A percentile compares a stretch with the other conserved stretches of the same genome.
Conservation (phyloP, 2,888 invertebrate species). For the Dioctria linearis region DNA sequence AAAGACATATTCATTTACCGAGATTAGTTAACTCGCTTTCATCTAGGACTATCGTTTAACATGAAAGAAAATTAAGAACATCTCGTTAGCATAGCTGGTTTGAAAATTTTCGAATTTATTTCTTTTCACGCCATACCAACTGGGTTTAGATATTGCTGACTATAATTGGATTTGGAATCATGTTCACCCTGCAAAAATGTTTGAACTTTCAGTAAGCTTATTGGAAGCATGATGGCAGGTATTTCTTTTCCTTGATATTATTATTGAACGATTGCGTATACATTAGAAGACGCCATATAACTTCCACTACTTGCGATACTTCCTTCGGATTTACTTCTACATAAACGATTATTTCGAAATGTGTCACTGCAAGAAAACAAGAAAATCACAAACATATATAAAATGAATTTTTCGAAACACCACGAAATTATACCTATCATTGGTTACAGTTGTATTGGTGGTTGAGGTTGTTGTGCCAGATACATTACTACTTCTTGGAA, state of each 20-base stretch:
- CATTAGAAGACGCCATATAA: slow-evolving; percentile 31
- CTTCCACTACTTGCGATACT: slow-evolving; percentile 40
- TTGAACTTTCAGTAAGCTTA: too few species aligned
- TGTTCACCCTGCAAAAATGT: too few species aligned
- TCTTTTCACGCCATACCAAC: too few species aligned
- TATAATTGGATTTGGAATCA: too few species aligned
- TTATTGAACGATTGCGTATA: slow-evolving; percentile 40
- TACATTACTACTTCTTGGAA: slow-evolving; percentile 66
- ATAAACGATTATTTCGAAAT: neutral
- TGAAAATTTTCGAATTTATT: too few species aligned
- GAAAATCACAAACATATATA: neutral
- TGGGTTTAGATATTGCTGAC: too few species aligned
- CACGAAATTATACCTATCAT: slow-evolving; percentile 19
- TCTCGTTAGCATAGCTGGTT: too few species aligned
- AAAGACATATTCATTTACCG: too few species aligned
- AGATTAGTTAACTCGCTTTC: too few species aligned
- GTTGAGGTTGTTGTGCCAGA: neutral
- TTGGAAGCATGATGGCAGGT: too few species aligned
- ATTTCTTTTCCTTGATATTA: neutral
- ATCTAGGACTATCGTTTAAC: too few species aligned
- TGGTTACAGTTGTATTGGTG: slow-evolving; percentile 11
- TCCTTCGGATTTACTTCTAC: slow-evolving; percentile 25
- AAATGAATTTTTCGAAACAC: neutral
- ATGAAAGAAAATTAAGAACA: too few species aligned
- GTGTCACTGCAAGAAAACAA: neutral